Conservation (phyloP, 2,113 vertebrate species). For the Dromiciops gliroides region DNA sequence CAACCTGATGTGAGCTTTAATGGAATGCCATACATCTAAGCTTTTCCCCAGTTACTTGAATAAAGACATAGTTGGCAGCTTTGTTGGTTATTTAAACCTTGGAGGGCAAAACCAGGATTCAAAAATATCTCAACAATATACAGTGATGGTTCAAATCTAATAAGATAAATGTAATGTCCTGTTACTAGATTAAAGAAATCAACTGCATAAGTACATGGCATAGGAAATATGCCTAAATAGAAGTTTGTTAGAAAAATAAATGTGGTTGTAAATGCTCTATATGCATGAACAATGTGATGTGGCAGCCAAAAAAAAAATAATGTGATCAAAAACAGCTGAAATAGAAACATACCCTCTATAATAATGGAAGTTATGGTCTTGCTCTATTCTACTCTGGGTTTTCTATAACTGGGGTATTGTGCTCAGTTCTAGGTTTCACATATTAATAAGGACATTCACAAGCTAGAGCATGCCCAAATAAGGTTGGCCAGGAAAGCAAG, state of each 20-base stretch:
- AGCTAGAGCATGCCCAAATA: too few species aligned
- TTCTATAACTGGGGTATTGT: too few species aligned
- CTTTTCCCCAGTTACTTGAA: neutral
- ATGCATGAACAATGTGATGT: neutral
- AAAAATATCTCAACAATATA: neutral
- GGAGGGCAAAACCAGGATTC: neutral
- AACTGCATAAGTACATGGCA: neutral
- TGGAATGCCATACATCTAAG: neutral
- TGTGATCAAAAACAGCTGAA: neutral
- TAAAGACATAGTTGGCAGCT: neutral
- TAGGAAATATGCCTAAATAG: neutral
- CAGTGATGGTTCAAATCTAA: neutral
- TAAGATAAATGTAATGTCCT: neutral
- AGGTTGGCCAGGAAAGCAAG: too few species aligned
- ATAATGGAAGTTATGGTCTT: too few species aligned
- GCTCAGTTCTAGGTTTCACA: too few species aligned
- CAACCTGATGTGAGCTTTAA: neutral
- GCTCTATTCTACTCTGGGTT: too few species aligned
- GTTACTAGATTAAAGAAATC: neutral
- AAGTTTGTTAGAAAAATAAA: neutral
- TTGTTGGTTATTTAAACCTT: neutral
- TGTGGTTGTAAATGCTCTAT: neutral
- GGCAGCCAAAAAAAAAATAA: neutral
- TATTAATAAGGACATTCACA: too few species aligned
- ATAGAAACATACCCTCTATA: neutral